Evolutionary conservation across 2,113 vertebrate species (phyloP).

Genomic region (Arenaria interpres): DNA sequence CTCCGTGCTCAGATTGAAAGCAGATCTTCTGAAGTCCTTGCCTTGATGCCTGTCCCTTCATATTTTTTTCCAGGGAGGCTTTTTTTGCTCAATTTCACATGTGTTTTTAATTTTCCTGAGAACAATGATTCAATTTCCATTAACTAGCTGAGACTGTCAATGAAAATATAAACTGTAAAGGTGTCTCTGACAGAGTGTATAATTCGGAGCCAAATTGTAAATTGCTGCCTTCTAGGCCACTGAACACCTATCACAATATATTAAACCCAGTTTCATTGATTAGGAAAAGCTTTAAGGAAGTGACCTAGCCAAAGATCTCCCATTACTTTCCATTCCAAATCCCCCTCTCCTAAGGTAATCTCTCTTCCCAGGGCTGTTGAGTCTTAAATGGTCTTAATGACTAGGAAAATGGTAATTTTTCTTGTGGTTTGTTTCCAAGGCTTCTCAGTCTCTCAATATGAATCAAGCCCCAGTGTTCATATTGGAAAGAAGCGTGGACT

Average conservation of each 20-base stretch:
- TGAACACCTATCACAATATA: neutral
- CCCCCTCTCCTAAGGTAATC: neutral
- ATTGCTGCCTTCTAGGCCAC: neutral
- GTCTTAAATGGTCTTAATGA: neutral
- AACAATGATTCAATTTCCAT: slow-evolving; percentile 26
- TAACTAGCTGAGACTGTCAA: neutral
- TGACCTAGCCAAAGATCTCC: neutral
- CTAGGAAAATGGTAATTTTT: neutral
- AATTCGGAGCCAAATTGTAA: neutral
- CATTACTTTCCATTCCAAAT: neutral
- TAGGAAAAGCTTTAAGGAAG: slow-evolving; percentile 29
- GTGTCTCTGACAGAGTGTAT: neutral
- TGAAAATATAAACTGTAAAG: neutral
- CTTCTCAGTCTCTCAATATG: neutral
- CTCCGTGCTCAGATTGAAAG: neutral
- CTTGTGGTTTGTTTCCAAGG: neutral
- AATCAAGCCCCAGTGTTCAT: neutral
- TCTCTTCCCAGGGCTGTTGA: neutral
- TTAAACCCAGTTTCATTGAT: slow-evolving; percentile 30
- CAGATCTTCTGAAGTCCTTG: neutral
- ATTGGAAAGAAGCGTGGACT: neutral
- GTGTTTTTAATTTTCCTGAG: neutral
- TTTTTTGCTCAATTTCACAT: neutral
- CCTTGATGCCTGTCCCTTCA: fast-evolving
- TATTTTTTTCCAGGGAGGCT: neutral